Conservation (phyloP, 2,888 invertebrate species). For the Machimus atricapillus region DNA sequence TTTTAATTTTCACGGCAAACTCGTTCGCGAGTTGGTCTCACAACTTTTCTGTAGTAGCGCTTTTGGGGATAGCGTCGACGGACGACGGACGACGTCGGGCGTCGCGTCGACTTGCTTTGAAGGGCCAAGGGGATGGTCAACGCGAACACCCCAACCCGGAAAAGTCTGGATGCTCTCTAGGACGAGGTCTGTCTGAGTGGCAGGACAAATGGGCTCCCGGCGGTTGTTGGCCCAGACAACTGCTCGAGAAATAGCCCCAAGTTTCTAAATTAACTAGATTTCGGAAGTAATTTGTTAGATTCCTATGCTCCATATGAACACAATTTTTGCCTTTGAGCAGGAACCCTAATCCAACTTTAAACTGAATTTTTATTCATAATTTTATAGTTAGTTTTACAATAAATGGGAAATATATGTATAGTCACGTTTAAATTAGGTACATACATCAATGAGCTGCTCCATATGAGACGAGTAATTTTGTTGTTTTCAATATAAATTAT, state of each 20-base stretch:
- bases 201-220: not conserved
- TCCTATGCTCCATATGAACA: not conserved
- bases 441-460: too few relatives aligned
- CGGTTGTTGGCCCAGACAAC: not conserved
- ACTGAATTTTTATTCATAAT: too few relatives aligned
- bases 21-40: not conserved
- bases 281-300: not conserved
- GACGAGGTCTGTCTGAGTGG: not conserved
- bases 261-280: not conserved
- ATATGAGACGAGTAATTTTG: too few relatives aligned
- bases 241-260: not conserved
- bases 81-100: not conserved
- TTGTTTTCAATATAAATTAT: too few relatives aligned
- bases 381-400: too few relatives aligned
- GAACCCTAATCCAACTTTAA: too few relatives aligned
- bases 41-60: not conserved
- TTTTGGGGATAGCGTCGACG: not conserved
- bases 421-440: too few relatives aligned
- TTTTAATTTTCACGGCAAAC: conserved; percentile 27
- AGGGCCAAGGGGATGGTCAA: not conserved
- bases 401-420: too few relatives aligned
- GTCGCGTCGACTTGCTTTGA: not conserved
- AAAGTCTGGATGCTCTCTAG: not conserved
- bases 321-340: not conserved
- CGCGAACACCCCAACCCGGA: not conserved